Evolutionary conservation across 2,888 invertebrate species (phyloP), one percentile per base, ranked within the genome.

Genomic region (Alcis repandata): DNA sequence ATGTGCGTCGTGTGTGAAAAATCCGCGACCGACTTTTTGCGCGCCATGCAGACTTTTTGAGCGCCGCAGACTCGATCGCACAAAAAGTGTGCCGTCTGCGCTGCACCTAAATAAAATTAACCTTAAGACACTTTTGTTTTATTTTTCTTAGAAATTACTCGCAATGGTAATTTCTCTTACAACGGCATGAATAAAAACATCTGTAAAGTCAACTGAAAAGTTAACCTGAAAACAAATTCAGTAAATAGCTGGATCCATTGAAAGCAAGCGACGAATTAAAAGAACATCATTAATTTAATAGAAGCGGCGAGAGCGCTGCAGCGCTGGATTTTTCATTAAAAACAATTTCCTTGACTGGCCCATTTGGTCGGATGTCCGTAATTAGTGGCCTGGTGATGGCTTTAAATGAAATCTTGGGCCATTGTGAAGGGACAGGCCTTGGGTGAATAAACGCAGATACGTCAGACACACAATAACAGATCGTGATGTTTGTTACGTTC

Each of bases 251-350:
- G 20, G 15, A 27, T 17, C 58, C 46, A 41, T 48, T 53, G 41
- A 58, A 54, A 40, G 1, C 58, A 17, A 59, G 22, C 58, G 32
- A 32, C 52, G 59, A 59, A 64, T 57, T 59, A 67, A 57, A 69
- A 64, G 52, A 60, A 58, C 59, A 70, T 54, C 38, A 43, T 48
- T 58, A 58, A 62, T 59, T 64, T 56, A 63, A 67, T 63, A 51
- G 40, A 67, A 67, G 41, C 53, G 62, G 65, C 59, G 40, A 59
- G 20, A 60, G 49, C 56, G 63, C 67, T 63, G 58, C 60, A 61
- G 51, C 61, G 64, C 63, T 71, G 84, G 77, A 84, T 85, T 86
- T 86, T 86, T 86, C 85, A 85, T 87, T 86, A 84, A 86, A 86
- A 86, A 85, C 85, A 86, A 85, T 86, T 84, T 81, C 82, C 78